Evolutionary conservation across 1,140 invertebrate species (phyloP), one percentile per base, ranked within the genome.

Genomic region (Meloidogyne exigua): DNA sequence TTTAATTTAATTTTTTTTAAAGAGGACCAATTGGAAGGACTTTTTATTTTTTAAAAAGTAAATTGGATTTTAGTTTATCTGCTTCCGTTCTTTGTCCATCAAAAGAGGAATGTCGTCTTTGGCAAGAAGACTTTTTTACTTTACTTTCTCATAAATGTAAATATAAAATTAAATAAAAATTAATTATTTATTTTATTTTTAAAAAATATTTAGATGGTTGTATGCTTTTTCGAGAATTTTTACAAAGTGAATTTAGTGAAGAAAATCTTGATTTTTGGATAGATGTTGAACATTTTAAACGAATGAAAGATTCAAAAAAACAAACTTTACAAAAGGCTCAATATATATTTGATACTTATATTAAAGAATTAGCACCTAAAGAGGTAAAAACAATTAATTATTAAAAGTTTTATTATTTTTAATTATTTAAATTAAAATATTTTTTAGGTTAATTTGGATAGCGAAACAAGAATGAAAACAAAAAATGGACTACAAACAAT

Each of bases 51-150:
- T 44, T 79, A 42, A 78, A 78, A 28, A 80, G 28, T 26, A 81
- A 83, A 72, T 57, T 80, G 21, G 79, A 80, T 77, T 68, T 66
- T 72, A 80, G 66, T 26, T 83, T 80, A 32, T 81, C 80, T 13
- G 70, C 80, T 25, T 76, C 81, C 5, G 26, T 36, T 64, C 79
- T 81, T 23, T 81, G 70, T 65, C 81, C 82, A 13, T 78, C 82
- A 21, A 73, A 76, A 39, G 79, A 84, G 28, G 80, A 81, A 42
- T 73, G 84, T 21, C 57, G 78, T 10, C 36, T 42, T 7, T 81
- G 80, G 80, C 82, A 81, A 70, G 82, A 84, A 28, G 81, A 77
- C n/a, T 81, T 81, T 36, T 83, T 82, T n/a, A 68, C 62, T 18
- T 39, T 82, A 18, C 66, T 82, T 26, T 42, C 63, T 21, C 66